phyloP scores from a whole-genome alignment of 2,113 vertebrate genomes.

The Trematocara macrostoma region DNA sequence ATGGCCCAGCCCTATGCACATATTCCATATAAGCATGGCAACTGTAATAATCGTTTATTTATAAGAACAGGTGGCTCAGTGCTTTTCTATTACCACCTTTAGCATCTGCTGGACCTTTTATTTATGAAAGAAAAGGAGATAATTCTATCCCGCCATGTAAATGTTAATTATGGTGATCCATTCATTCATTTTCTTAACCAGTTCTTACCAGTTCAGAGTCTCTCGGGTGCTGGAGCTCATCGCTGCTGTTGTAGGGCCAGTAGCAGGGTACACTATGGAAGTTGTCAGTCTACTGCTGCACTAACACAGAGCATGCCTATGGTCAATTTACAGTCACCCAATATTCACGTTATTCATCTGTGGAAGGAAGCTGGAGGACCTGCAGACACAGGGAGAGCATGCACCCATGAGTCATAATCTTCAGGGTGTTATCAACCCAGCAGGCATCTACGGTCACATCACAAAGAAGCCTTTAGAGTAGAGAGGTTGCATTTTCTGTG shows the following conservation, averaged over 20 bases:
- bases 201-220: background rate
- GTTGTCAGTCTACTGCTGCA: background rate
- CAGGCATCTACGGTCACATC: background rate
- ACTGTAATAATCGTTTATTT: background rate
- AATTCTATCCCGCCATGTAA: background rate
- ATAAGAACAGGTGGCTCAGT: background rate
- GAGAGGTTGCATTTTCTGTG: background rate
- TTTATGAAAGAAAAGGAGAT: fast-evolving
- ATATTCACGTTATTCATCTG: background rate
- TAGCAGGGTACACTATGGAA: background rate
- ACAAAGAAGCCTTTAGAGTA: background rate
- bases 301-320: background rate
- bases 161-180: background rate
- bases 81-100: background rate
- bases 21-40: background rate
- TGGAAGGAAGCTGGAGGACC: background rate
- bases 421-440: background rate
- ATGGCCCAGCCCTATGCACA: too few relatives aligned
- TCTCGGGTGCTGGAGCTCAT: background rate
- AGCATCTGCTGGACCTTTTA: background rate
- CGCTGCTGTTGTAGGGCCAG: background rate
- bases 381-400: background rate
- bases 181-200: background rate
- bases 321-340: background rate
- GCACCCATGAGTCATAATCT: background rate